Conservation (phyloP, 2,888 invertebrate species). For the Patella pellucida region DNA sequence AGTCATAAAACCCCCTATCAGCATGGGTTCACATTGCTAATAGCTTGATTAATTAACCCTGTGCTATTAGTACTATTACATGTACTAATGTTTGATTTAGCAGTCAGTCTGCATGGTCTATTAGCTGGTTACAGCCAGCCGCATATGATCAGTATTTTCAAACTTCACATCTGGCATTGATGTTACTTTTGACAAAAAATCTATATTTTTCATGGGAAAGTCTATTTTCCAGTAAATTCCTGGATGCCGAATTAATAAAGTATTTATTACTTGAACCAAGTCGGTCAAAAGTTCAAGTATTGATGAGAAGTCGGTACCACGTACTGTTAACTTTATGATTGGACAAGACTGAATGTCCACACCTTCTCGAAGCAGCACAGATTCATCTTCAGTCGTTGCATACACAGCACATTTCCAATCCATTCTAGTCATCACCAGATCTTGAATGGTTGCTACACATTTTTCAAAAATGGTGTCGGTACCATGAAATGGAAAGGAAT, state of each 20-base stretch:
- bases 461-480: constrained; percentile 59
- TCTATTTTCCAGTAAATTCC: constrained; percentile 53
- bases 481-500: constrained; percentile 48
- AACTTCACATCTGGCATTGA: constrained; percentile 19
- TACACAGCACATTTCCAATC: constrained; percentile 63
- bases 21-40: too few species aligned
- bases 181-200: constrained; percentile 19
- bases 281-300: constrained; percentile 44
- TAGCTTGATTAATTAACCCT: too few species aligned
- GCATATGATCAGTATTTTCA: constrained; percentile 11
- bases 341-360: not conserved
- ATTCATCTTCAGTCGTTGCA: constrained; percentile 50
- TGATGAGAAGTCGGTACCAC: constrained; percentile 36
- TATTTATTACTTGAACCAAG: constrained; percentile 48
- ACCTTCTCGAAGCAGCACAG: constrained; percentile 41
- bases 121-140: too few species aligned
- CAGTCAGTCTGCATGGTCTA: too few species aligned
- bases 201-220: constrained; percentile 31
- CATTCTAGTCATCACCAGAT: constrained; percentile 50
- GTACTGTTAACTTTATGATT: constrained; percentile 29
- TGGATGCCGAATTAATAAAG: constrained; percentile 42
- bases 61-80: too few species aligned
- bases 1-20: too few species aligned
- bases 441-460: constrained; percentile 52
- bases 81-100: too few species aligned